Evolutionary conservation across 1,140 invertebrate genomes (phyloP).

Genomic region (Zaprionus gabonicus): DNA sequence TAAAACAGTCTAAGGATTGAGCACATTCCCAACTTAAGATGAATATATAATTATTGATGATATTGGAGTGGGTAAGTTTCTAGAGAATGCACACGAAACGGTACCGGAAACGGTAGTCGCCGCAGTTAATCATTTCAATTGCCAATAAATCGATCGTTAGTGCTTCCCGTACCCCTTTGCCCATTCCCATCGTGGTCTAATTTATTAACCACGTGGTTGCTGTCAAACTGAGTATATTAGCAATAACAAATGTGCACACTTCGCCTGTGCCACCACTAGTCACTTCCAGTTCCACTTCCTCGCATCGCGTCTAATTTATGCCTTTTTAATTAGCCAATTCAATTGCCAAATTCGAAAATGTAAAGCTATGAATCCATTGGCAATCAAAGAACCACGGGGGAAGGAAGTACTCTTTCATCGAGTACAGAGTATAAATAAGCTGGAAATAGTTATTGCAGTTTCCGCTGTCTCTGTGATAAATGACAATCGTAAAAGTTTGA

Average conservation of each 20-base stretch:
- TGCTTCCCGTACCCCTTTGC: neutral
- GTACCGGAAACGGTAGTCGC: neutral
- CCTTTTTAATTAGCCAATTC: slow-evolving; percentile 51
- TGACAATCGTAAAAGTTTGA: neutral
- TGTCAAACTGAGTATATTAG: neutral
- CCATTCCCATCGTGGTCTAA: neutral
- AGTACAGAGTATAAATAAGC: neutral
- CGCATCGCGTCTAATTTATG: slow-evolving; percentile 54
- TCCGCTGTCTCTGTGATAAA: neutral
- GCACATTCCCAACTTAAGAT: no score
- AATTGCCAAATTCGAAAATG: slow-evolving; percentile 12
- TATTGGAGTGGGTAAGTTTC: neutral
- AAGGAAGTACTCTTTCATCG: neutral
- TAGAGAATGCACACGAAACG: neutral
- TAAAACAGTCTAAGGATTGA: no score
- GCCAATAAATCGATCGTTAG: neutral
- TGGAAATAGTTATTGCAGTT: neutral
- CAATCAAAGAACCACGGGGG: neutral
- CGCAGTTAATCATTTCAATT: neutral
- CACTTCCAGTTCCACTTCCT: slow-evolving; percentile 34
- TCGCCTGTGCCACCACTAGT: slow-evolving; percentile 40
- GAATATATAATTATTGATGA: no score
- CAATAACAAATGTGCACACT: slow-evolving; percentile 34
- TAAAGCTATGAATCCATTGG: neutral
- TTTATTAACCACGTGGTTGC: neutral